Conservation (phyloP, 2,797 vertebrate genomes). For the Clarias laeviceps region DNA sequence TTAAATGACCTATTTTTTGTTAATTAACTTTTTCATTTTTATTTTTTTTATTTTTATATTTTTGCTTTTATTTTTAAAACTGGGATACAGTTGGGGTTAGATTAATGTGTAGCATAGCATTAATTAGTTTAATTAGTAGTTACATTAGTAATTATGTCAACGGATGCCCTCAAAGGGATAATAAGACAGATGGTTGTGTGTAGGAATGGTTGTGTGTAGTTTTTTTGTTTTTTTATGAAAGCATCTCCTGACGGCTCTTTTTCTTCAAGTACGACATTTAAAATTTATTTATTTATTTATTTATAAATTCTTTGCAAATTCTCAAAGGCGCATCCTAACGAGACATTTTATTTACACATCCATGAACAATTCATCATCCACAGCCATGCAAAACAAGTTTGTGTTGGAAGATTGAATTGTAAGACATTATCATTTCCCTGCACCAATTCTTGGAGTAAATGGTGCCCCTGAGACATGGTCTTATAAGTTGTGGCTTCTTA, state of each 20-base stretch:
- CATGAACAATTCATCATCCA: conserved; percentile 50
- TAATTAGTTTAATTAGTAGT: background rate
- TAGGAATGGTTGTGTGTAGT: conserved; percentile 1
- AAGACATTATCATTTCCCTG: conserved; percentile 44
- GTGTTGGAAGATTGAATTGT: conserved; percentile 50
- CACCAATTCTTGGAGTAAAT: conserved; percentile 52
- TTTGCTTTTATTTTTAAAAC: background rate
- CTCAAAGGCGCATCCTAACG: conserved; percentile 22
- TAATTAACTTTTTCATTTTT: too few species aligned
- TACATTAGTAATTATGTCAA: conserved; percentile 4
- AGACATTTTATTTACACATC: conserved; percentile 37
- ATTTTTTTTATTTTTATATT: too few species aligned
- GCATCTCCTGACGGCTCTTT: background rate
- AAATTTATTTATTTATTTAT: background rate
- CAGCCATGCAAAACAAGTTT: conserved; percentile 51
- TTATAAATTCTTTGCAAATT: background rate
- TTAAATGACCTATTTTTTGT: too few species aligned
- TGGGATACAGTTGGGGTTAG: background rate
- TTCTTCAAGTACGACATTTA: background rate
- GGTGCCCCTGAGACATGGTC: conserved; percentile 50
- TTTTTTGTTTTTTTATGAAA: background rate
- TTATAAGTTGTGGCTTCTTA: conserved; percentile 42
- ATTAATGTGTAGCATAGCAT: background rate
- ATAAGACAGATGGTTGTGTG: conserved; percentile 18
- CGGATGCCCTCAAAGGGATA: background rate